Conservation (phyloP, 2,113 vertebrate genomes). For the Phoxinus phoxinus region DNA sequence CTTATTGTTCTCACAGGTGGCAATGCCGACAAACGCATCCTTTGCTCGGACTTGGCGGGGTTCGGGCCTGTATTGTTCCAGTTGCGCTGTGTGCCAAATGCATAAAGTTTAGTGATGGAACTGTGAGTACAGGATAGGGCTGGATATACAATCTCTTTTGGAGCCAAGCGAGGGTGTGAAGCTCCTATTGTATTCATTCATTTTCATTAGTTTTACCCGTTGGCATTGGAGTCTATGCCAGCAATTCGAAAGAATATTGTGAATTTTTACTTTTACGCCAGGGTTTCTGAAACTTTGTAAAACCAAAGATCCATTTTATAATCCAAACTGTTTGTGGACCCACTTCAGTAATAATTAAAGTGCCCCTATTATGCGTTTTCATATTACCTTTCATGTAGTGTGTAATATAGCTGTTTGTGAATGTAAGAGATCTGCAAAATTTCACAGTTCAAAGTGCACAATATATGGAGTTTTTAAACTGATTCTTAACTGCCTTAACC, state of each 20-base stretch:
- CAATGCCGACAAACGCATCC: not conserved
- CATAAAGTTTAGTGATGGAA: slow-evolving; percentile 1
- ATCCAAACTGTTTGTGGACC: not conserved
- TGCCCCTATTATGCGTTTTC: too few relatives aligned
- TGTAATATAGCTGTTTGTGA: too few relatives aligned
- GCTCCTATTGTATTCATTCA: not conserved
- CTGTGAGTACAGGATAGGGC: not conserved
- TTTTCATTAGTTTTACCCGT: not conserved
- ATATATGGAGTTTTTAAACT: too few relatives aligned
- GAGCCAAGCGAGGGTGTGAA: not conserved
- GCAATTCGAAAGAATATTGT: not conserved
- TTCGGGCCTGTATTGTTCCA: not conserved
- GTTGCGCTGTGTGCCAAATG: slow-evolving; percentile 4
- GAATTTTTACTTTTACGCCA: not conserved
- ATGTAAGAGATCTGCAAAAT: too few relatives aligned
- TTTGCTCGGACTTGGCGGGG: not conserved
- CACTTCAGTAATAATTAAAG: not conserved
- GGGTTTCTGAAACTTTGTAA: not conserved
- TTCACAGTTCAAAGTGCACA: too few relatives aligned
- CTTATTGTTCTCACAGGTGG: slow-evolving; percentile 35
- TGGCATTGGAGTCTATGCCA: not conserved
- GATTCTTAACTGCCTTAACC: too few relatives aligned
- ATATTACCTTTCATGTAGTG: too few relatives aligned
- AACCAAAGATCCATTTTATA: not conserved
- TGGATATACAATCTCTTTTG: not conserved